Percentiles rank a stretch among this genome's conserved stretches.
phyloP scores from a whole-genome alignment of 2,113 vertebrate species.

The Campylorhamphus procurvoides region DNA sequence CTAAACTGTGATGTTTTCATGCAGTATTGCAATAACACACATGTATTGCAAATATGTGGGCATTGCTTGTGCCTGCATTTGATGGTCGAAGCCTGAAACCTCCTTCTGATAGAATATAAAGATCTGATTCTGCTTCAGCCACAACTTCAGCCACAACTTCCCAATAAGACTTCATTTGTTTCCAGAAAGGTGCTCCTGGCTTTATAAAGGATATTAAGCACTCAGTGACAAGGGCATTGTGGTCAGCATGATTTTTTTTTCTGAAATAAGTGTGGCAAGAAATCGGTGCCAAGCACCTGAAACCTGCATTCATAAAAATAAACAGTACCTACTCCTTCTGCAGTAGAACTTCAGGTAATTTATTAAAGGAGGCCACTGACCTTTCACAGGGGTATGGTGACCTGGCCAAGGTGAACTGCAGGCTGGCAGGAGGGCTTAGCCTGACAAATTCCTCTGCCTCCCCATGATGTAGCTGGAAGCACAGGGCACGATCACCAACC shows the following conservation, averaged over 20 bases:
- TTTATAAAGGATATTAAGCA: neutral
- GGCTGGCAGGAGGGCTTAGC: neutral
- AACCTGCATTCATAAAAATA: neutral
- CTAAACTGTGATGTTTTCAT: neutral
- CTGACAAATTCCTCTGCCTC: neutral
- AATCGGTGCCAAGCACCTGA: neutral
- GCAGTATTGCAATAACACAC: neutral
- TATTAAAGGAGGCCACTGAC: neutral
- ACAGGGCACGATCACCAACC: neutral
- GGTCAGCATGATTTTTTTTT: neutral
- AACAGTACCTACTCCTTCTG: neutral
- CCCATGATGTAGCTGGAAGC: neutral
- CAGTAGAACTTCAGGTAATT: neutral
- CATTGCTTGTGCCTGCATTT: neutral
- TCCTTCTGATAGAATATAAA: neutral
- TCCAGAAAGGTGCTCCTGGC: constrained; percentile 15
- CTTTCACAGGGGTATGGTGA: neutral
- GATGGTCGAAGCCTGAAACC: neutral
- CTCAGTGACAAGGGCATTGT: neutral
- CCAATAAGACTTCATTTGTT: constrained; percentile 7
- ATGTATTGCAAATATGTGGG: accelerated
- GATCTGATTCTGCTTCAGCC: neutral
- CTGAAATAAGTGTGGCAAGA: neutral
- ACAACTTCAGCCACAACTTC: neutral
- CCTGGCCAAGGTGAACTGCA: neutral